Conservation (phyloP, 2,113 vertebrate genomes). For the Hippopotamus amphibius region DNA sequence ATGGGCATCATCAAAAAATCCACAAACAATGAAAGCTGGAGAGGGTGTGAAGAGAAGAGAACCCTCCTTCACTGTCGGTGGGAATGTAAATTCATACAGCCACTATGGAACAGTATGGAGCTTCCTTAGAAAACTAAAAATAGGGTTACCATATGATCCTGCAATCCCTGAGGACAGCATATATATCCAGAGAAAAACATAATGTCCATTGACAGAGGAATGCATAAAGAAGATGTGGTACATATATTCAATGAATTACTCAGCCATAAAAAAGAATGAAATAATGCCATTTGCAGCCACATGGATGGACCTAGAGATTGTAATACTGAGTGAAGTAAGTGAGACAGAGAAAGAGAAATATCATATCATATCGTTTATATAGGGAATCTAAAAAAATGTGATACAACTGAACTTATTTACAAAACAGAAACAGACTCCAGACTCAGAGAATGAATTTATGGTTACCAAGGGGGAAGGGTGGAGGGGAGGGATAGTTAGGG, state of each 20-base stretch:
- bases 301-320: not conserved
- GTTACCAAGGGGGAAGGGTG: not conserved
- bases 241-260: not conserved
- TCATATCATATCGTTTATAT: not conserved
- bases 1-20: not conserved
- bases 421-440: not conserved
- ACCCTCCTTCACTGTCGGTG: not conserved
- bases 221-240: not conserved
- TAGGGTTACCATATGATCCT: not conserved
- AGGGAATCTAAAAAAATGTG: not conserved
- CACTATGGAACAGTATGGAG: not conserved
- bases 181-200: not conserved
- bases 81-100: not conserved
- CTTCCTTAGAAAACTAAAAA: not conserved
- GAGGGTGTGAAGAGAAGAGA: not conserved
- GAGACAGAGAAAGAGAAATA: not conserved
- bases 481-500: not conserved
- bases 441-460: not conserved
- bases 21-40: not conserved
- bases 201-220: not conserved
- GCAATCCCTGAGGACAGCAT: not conserved
- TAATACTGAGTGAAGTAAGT: not conserved
- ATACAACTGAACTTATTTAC: not conserved
- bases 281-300: not conserved
- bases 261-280: not conserved